Evolutionary conservation across 2,113 vertebrate genomes (phyloP), one percentile per base, ranked within the genome.

Genomic region (Hippocampus guttulatus): DNA sequence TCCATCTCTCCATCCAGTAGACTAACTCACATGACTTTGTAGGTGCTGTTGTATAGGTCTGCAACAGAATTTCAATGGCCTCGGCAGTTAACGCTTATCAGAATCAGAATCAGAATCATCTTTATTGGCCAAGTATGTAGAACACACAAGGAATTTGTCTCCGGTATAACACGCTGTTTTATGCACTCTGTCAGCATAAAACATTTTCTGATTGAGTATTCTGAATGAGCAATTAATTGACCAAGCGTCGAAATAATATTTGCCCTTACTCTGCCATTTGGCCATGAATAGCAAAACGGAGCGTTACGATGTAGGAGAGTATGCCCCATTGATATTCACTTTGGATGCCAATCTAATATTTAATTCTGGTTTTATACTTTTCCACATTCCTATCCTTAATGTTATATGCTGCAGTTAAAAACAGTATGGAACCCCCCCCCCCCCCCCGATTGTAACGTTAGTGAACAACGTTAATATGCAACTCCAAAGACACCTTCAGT

Each of bases 401-500:
- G 8, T 21, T 55, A 3, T n/a, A 20, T n/a, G 25, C 23, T 61
- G 27, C 58, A 33, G 14, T 20, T 33, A 12, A 18, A 61, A 61
- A 33, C 33, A 3, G 25, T 16, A 33, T 9, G 58, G 33, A 61
- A 27, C 1, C 25, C 25, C 25, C 25, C 25, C 25, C 25, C 25
- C 25, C 25, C 25, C 25, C 25, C 25, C 25, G 3, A 45, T 10
- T 45, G 2, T 27, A 33, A 65, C 41, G 43, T 65, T 2, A 25
- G 40, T 64, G 40, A 43, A 64, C 62, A 64, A 64, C 41, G 11
- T 64, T 64, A 43, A 43, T 23, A 64, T 43, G 61, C 20, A 8
- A 65, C 9, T 25, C 41, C 41, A 16, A 47, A 65, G n/a, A 25
- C 41, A 25, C n/a, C 64, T 68, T 68, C 62, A 47, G n/a, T 74